These are phyloP conservation scores for Xanthostigma xanthostigma DNA, from an alignment of 2,888 invertebrate species.

Conservation along the genomic window DNA sequence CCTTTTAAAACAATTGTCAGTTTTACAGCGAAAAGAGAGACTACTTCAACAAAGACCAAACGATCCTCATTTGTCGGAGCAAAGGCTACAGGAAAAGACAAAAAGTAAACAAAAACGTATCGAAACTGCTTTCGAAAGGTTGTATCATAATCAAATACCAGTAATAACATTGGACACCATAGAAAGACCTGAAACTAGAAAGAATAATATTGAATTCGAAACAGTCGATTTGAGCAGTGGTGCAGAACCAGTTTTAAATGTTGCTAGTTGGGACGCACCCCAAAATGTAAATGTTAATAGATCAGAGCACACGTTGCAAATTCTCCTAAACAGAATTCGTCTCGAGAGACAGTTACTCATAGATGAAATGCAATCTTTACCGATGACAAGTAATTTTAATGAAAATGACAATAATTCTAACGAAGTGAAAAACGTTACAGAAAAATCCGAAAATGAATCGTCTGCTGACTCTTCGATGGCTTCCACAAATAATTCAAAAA, in stretches of 20 bases:
- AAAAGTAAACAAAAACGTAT: constrained; percentile 32
- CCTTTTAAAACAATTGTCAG: constrained; percentile 30
- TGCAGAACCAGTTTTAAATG: constrained; percentile 9
- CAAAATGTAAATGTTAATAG: background rate
- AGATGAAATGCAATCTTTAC: constrained; percentile 22
- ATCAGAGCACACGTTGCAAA: constrained; percentile 16
- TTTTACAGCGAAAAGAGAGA: constrained; percentile 25
- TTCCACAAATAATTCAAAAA: too few relatives aligned
- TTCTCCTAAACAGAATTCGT: constrained; percentile 23
- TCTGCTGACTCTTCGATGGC: too few relatives aligned
- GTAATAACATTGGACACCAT: background rate
- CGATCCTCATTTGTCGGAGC: constrained; percentile 28
- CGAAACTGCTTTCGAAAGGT: constrained; percentile 34
- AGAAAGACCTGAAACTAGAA: constrained; percentile 11
- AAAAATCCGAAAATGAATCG: background rate
- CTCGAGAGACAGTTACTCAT: constrained; percentile 24
- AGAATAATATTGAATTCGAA: background rate
- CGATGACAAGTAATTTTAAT: constrained; percentile 19
- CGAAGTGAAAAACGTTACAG: constrained; percentile 5
- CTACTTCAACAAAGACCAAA: constrained; percentile 15
- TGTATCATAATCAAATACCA: constrained; percentile 12
- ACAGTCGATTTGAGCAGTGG: constrained; percentile 17
- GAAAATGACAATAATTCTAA: constrained; percentile 14
- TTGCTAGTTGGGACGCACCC: constrained; percentile 13
- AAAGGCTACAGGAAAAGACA: constrained; percentile 28